Evolutionary conservation across 1,140 invertebrate species (phyloP), one percentile per base, ranked within the genome.

Genomic region (Agraylea sexmaculata): DNA sequence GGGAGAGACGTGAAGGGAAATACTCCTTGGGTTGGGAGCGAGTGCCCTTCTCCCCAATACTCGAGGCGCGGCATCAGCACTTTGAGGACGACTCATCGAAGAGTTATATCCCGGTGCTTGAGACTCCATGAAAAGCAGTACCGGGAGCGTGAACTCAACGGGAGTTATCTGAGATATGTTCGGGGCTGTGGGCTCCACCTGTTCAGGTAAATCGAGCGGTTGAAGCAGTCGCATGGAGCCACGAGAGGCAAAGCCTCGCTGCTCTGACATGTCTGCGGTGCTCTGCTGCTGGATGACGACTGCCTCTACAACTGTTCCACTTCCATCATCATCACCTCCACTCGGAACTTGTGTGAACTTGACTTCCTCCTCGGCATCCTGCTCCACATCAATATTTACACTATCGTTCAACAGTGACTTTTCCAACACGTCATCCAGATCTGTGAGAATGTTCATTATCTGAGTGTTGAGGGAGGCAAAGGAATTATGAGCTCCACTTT

Each of bases 371-470:
- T 64, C 59, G 36, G 57, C 54, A 15, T 48, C 52, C 49, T 59
- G 58, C 23, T 53, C 51, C 25, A 52, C 52, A 46, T 62, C 58
- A 43, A 60, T 58, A 21, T 63, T 53, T 41, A 59, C 59, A 28
- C 60, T 51, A 43, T 60, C 62, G 27, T 59, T 61, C 25, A 62
- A 47, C 40, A 66, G 46, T 23, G 65, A 66, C 40, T 61, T 64
- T 40, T 68, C 64, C 49, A 68, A 50, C 40, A 64, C 64, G 55
- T 62, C 58, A 54, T 68, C 65, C 50, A 68, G 52, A 51, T 68
- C 65, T 45, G 65, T 64, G 40, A 68, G 56, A 48, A 68, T 66
- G 53, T 66, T 60, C 64, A 68, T 64, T 52, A 66, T 62, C 39
- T 68, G 62, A 43, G 57, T 43, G 21, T 46, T 46, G 6, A 49